A percentile compares a stretch with the other conserved stretches of the same genome.
phyloP scores from a whole-genome alignment of 2,888 invertebrate genomes.

The Abrostola tripartita region DNA sequence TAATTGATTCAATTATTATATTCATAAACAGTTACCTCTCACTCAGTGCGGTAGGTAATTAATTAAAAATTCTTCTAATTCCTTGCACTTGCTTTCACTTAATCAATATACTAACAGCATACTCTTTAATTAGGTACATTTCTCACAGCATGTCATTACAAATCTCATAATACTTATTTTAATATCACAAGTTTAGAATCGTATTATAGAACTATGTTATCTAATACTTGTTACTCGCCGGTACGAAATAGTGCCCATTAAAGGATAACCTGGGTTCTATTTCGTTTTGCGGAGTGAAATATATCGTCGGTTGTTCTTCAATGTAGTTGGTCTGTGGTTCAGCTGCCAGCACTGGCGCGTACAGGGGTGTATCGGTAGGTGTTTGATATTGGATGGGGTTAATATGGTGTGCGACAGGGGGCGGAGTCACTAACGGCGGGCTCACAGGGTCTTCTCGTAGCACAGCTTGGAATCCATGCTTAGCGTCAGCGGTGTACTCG shows the following conservation, averaged over 20 bases:
- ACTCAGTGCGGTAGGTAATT: no score
- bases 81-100: no score
- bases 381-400: constrained; percentile 35
- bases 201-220: constrained; percentile 12
- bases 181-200: constrained; percentile 51
- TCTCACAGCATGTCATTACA: constrained; percentile 13
- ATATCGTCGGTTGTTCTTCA: constrained; percentile 50
- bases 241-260: constrained; percentile 74
- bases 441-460: constrained; percentile 79
- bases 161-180: constrained; percentile 38
- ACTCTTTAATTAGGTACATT: constrained; percentile 15
- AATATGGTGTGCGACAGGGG: constrained; percentile 6
- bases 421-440: constrained; percentile 28
- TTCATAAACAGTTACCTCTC: no score
- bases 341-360: constrained; percentile 40
- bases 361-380: constrained; percentile 38
- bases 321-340: constrained; percentile 41
- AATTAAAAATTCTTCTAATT: no score
- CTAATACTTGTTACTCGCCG: constrained; percentile 56
- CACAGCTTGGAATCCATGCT: constrained; percentile 86
- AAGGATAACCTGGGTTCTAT: constrained; percentile 54
- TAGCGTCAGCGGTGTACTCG: constrained; percentile 83
- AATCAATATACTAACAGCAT: constrained; percentile 46
- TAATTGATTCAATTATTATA: no score
- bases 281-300: constrained; percentile 73